These are phyloP conservation scores for Urophycis tenuis DNA, from an alignment of 2,797 vertebrate species.

Conservation along the genomic window DNA sequence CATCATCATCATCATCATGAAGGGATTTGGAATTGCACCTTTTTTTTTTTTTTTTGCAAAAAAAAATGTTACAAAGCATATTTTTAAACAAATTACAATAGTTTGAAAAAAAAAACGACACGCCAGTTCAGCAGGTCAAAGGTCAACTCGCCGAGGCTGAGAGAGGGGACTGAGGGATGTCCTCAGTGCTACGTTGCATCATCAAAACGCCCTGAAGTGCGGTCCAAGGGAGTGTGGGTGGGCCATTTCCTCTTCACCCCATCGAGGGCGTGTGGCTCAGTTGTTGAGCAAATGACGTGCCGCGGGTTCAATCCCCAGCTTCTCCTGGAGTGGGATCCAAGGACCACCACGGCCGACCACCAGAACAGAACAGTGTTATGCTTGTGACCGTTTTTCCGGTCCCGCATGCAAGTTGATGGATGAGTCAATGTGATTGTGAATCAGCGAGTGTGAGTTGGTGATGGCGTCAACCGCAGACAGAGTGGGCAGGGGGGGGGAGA, in stretches of 20 bases:
- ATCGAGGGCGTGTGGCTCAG: not conserved
- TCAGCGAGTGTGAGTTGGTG: not conserved
- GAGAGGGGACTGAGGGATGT: constrained; percentile 19
- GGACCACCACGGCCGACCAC: not conserved
- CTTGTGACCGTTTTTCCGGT: not conserved
- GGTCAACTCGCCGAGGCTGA: constrained; percentile 6
- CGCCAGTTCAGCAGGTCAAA: constrained; percentile 22
- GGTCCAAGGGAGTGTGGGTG: constrained; percentile 28
- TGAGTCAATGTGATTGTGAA: not conserved
- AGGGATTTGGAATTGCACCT: constrained; percentile 49
- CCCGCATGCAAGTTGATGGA: not conserved
- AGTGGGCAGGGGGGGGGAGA: not conserved
- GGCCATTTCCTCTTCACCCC: constrained; percentile 10
- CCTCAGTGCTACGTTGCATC: constrained; percentile 51
- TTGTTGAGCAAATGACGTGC: not conserved
- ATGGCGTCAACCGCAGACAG: not conserved
- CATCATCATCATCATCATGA: constrained; percentile 20
- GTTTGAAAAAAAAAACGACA: not conserved
- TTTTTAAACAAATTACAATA: constrained; percentile 24
- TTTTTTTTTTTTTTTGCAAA: constrained; percentile 20
- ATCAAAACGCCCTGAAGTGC: constrained; percentile 42
- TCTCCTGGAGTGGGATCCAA: constrained; percentile 6
- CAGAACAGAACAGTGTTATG: not conserved
- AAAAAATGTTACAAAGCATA: not conserved
- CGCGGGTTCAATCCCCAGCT: not conserved